A percentile compares a stretch with the other conserved stretches of the same genome.
phyloP scores from a whole-genome alignment of 2,888 invertebrate species.

The Panzeria rudis region DNA sequence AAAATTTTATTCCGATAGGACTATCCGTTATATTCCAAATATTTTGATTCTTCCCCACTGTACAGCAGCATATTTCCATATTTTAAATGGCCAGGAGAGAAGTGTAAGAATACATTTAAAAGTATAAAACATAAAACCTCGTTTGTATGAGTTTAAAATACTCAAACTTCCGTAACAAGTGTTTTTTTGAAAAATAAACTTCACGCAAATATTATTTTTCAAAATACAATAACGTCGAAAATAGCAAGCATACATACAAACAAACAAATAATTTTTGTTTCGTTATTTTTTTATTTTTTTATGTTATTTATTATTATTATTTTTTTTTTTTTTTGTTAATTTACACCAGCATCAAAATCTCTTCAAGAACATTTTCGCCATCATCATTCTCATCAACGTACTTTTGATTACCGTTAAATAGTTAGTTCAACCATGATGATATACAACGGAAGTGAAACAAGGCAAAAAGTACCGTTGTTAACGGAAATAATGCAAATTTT shows the following conservation, averaged over 20 bases:
- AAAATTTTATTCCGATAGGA: too few species aligned
- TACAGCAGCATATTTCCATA: background rate
- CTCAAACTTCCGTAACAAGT: constrained; percentile 60
- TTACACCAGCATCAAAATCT: constrained; percentile 44
- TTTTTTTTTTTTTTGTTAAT: constrained; percentile 4
- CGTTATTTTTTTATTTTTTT: too few species aligned
- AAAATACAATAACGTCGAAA: constrained; percentile 13
- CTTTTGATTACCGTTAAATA: constrained; percentile 52
- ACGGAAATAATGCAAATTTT: constrained; percentile 67
- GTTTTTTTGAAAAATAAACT: constrained; percentile 39
- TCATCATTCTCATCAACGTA: constrained; percentile 34
- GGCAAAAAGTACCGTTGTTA: constrained; percentile 44
- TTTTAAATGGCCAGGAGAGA: constrained; percentile 64
- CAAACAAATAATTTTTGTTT: constrained; percentile 24
- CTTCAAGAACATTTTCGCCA: background rate
- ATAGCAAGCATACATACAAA: background rate
- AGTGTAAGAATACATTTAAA: constrained; percentile 74
- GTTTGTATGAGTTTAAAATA: constrained; percentile 9
- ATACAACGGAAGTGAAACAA: constrained; percentile 51
- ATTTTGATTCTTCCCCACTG: too few species aligned
- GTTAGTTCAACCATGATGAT: constrained; percentile 28
- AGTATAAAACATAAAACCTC: constrained; percentile 39
- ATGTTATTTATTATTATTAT: background rate
- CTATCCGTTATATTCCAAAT: too few species aligned
- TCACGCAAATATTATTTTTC: constrained; percentile 24